These are phyloP conservation scores for Adoxophyes honmai DNA, from an alignment of 1,140 invertebrate genomes.

Conservation along the genomic window DNA sequence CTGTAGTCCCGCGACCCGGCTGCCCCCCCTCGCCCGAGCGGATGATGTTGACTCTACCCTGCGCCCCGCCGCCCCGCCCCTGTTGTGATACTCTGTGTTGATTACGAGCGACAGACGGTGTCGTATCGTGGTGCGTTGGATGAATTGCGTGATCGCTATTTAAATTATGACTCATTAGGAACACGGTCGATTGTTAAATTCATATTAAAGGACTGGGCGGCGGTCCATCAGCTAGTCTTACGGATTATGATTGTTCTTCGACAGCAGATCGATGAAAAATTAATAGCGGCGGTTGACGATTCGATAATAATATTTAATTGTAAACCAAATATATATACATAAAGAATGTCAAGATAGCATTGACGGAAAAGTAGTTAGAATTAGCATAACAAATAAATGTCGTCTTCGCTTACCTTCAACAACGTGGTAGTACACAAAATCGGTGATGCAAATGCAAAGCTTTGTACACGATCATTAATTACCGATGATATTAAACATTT, in stretches of 20 bases:
- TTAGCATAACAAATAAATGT: conserved; percentile 35
- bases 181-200: conserved; percentile 29
- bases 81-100: conserved; percentile 34
- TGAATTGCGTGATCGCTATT: conserved; percentile 7
- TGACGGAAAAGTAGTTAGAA: conserved; percentile 32
- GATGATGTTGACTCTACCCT: neutral
- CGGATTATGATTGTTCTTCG: conserved; percentile 19
- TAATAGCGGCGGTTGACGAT: conserved; percentile 27
- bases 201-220: conserved; percentile 24
- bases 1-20: neutral
- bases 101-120: conserved; percentile 18
- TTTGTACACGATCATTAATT: too few relatives aligned
- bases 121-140: conserved; percentile 29
- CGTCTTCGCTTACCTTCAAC: conserved; percentile 4
- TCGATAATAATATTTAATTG: conserved; percentile 23
- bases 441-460: neutral
- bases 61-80: conserved; percentile 26
- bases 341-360: conserved; percentile 25
- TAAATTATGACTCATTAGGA: conserved; percentile 23
- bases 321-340: conserved; percentile 50
- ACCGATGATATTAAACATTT: too few relatives aligned
- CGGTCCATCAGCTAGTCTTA: conserved; percentile 44
- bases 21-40: conserved; percentile 10
- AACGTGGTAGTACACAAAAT: neutral
- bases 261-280: neutral